phyloP scores from a whole-genome alignment of 2,888 invertebrate species.

The Rotaria sp. region DNA sequence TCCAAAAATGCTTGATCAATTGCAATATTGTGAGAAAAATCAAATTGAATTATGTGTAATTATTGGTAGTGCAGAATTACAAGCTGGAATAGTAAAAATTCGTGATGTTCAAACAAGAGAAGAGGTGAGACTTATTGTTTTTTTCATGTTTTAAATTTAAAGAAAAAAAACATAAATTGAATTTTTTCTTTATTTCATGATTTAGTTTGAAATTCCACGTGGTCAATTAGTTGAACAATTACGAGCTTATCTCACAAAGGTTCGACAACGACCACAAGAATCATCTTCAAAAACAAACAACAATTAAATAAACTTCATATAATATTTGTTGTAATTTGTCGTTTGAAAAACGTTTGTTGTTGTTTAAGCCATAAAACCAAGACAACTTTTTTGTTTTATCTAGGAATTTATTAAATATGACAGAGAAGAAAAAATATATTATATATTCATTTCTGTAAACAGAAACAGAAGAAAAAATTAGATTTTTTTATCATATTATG shows the following conservation, averaged over 20 bases:
- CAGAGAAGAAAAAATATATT: background rate
- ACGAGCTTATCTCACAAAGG: background rate
- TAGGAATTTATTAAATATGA: background rate
- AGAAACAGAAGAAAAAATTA: no score
- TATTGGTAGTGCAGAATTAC: conserved; percentile 82
- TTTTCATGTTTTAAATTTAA: background rate
- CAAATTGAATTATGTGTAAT: conserved; percentile 83
- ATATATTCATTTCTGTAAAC: no score
- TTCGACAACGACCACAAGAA: background rate
- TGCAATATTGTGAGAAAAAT: conserved; percentile 89
- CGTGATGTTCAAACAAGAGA: conserved; percentile 32
- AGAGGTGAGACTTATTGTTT: background rate
- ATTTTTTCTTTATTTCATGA: background rate
- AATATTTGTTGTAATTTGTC: background rate
- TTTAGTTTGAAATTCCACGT: background rate
- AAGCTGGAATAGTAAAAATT: conserved; percentile 56
- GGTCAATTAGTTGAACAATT: background rate
- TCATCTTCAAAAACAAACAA: background rate
- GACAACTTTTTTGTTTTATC: background rate
- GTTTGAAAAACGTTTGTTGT: background rate
- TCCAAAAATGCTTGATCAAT: conserved; percentile 81
- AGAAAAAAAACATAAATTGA: no score
- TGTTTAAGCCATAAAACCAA: background rate
- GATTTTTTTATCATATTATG: no score
- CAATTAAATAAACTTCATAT: background rate